Conservation (phyloP, 2,113 vertebrate genomes). For the Pelusios castaneus region DNA sequence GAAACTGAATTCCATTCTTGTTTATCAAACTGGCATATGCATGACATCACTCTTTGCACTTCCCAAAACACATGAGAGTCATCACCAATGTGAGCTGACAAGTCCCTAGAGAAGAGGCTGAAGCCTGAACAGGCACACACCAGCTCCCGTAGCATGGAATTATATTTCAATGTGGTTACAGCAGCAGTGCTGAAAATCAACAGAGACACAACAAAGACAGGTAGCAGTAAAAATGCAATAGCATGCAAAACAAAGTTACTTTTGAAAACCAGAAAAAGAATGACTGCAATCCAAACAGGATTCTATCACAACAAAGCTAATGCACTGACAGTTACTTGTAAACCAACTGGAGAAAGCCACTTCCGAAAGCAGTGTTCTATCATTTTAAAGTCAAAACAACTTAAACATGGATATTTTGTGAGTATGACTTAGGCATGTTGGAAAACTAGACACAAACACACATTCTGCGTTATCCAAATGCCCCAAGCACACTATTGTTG, state of each 20-base stretch:
- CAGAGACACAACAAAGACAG: background rate
- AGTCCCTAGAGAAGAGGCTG: background rate
- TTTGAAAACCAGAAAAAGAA: background rate
- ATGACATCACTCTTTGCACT: background rate
- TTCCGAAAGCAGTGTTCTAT: background rate
- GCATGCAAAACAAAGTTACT: background rate
- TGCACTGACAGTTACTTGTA: background rate
- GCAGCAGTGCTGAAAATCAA: background rate
- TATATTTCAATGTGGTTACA: fast-evolving
- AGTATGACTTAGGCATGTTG: background rate
- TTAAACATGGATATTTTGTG: background rate
- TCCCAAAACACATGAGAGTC: background rate
- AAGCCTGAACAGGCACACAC: background rate
- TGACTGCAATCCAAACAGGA: background rate
- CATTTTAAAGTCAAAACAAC: background rate
- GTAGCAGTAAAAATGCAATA: background rate
- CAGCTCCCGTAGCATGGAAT: background rate
- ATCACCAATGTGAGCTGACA: background rate
- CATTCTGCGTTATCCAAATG: background rate
- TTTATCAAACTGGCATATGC: background rate
- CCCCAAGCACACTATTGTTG: background rate
- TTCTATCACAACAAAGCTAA: background rate
- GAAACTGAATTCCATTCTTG: background rate
- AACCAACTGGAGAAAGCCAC: background rate
- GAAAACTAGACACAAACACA: background rate